Percentiles rank a stretch among this genome's conserved stretches.
Conservation (phyloP, 1,140 invertebrate species). For the Cephus cinctus region DNA sequence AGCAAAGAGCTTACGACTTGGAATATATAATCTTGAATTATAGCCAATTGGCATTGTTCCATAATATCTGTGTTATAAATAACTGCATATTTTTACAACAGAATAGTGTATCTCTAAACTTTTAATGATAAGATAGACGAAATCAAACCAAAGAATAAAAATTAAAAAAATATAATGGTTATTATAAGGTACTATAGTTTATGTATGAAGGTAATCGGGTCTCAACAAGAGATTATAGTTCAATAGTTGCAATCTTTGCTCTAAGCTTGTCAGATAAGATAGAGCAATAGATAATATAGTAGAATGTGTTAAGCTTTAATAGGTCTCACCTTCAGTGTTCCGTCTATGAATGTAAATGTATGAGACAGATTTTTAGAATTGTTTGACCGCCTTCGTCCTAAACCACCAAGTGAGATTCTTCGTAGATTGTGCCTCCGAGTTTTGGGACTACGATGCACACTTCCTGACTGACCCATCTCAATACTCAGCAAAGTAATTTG, state of each 20-base stretch:
- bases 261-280: background rate
- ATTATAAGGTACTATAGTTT: background rate
- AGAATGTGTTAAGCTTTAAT: too few species aligned
- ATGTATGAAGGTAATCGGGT: too few species aligned
- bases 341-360: slow-evolving; percentile 22
- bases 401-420: slow-evolving; percentile 10
- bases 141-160: background rate
- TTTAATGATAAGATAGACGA: too few species aligned
- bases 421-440: slow-evolving; percentile 14
- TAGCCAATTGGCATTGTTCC: too few species aligned
- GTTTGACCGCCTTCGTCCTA: slow-evolving; percentile 15
- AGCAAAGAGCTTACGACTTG: too few species aligned
- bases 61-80: too few species aligned
- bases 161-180: slow-evolving; percentile 2
- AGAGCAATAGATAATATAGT: background rate
- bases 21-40: too few species aligned
- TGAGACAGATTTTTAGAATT: slow-evolving; percentile 24
- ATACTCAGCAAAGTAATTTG: too few species aligned
- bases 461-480: slow-evolving; percentile 25
- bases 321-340: slow-evolving; percentile 26
- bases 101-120: too few species aligned
- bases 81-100: too few species aligned
- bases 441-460: slow-evolving; percentile 13
- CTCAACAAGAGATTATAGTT: background rate
- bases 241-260: background rate